A percentile compares a stretch with the other conserved stretches of the same genome.
Evolutionary conservation across 2,797 vertebrate genomes (phyloP).

Genomic region (Decapterus maruadsi): DNA sequence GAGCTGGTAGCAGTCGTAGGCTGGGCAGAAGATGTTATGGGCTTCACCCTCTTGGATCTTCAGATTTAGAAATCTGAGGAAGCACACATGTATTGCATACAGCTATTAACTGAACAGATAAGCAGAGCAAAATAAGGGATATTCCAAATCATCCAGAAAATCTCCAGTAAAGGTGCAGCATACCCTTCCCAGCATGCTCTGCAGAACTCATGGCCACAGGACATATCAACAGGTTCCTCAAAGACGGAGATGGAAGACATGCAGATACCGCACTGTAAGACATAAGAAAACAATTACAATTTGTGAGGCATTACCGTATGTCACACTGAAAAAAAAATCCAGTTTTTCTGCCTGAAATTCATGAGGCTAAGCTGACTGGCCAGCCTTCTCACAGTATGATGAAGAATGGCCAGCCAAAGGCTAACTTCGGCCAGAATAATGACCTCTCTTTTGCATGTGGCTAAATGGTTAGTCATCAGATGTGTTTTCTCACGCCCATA

Average conservation of each 20-base stretch:
- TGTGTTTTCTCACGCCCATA: slow-evolving; percentile 40
- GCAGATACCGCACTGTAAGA: slow-evolving; percentile 95
- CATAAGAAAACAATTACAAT: slow-evolving; percentile 25
- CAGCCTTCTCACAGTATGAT: slow-evolving; percentile 6
- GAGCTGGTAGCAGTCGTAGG: slow-evolving; percentile 97
- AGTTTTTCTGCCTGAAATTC: slow-evolving; percentile 1
- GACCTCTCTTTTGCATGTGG: slow-evolving; percentile 19
- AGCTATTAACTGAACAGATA: slow-evolving; percentile 6
- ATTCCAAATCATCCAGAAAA: not conserved
- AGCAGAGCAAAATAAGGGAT: not conserved
- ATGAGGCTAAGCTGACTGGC: not conserved
- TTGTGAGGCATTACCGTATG: not conserved
- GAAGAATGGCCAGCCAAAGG: not conserved
- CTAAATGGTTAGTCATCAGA: slow-evolving; percentile 28
- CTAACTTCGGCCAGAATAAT: slow-evolving; percentile 3
- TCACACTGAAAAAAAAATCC: not conserved
- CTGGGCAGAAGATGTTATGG: slow-evolving; percentile 99
- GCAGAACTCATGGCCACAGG: slow-evolving; percentile 98
- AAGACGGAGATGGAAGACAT: slow-evolving; percentile 96
- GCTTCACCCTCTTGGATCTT: slow-evolving; percentile 99
- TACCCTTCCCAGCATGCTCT: slow-evolving; percentile 98
- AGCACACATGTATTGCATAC: not conserved
- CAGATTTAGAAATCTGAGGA: slow-evolving; percentile 94
- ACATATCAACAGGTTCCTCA: slow-evolving; percentile 97
- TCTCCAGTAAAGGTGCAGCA: slow-evolving; percentile 55